These are phyloP conservation scores for Ichneumon xanthorius DNA, from an alignment of 2,888 invertebrate species.

Conservation along the genomic window DNA sequence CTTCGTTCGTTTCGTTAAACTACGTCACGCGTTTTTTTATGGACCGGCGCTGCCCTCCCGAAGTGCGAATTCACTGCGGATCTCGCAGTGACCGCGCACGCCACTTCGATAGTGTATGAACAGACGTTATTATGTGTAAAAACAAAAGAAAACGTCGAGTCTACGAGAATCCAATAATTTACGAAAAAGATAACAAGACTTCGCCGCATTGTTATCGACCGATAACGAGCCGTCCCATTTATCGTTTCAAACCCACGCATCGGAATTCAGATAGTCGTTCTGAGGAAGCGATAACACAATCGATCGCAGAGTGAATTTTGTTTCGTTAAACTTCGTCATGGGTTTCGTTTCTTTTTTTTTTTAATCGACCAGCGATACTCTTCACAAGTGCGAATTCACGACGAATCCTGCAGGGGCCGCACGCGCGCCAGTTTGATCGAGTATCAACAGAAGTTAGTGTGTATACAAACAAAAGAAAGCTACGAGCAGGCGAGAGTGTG, in stretches of 20 bases:
- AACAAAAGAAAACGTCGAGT: neutral
- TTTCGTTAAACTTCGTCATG: too few relatives aligned
- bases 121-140: neutral
- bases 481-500: neutral
- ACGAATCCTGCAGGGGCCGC: slow-evolving; percentile 8
- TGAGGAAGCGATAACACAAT: neutral
- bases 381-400: neutral
- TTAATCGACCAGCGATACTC: neutral
- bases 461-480: neutral
- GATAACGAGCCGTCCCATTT: neutral
- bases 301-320: neutral
- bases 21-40: neutral
- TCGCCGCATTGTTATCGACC: neutral
- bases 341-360: too few relatives aligned
- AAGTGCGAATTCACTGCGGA: neutral
- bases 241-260: neutral
- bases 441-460: neutral
- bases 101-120: neutral
- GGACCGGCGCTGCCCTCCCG: neutral
- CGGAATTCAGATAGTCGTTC: neutral
- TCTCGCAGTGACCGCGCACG: slow-evolving; percentile 1
- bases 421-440: neutral
- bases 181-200: neutral
- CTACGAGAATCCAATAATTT: neutral
- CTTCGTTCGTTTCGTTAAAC: neutral